Conservation (phyloP, 2,113 vertebrate species). For the Variabilichromis moorii region DNA sequence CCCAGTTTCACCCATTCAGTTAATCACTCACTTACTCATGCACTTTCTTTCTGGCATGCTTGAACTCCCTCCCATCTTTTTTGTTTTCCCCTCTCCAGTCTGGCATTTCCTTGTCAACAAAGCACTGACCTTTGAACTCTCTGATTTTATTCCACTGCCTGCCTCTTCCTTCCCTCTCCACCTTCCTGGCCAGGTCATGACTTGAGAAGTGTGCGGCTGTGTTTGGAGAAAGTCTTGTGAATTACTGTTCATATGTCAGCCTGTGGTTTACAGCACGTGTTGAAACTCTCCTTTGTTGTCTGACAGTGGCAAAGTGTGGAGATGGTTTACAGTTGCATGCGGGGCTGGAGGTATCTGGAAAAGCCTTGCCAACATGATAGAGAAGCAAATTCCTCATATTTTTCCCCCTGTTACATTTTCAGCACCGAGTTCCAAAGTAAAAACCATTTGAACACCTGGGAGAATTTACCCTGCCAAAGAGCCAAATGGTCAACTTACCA, state of each 20-base stretch:
- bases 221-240: background rate
- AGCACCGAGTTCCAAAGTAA: background rate
- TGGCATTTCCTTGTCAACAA: background rate
- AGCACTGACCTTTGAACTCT: slow-evolving; percentile 28
- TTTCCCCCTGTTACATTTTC: background rate
- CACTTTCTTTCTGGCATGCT: background rate
- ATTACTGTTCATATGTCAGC: background rate
- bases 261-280: background rate
- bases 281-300: background rate
- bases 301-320: background rate
- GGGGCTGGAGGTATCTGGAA: background rate
- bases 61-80: background rate
- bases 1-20: background rate
- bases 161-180: background rate
- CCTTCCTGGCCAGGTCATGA: background rate
- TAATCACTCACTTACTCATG: background rate
- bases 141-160: background rate
- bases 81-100: background rate
- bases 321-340: background rate
- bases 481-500: background rate
- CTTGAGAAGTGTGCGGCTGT: background rate
- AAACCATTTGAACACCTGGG: background rate
- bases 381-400: slow-evolving; percentile 53
- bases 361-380: slow-evolving; percentile 37
- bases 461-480: background rate